Evolutionary conservation across 2,888 invertebrate species (phyloP).

Genomic region (Pollenia amentaria): DNA sequence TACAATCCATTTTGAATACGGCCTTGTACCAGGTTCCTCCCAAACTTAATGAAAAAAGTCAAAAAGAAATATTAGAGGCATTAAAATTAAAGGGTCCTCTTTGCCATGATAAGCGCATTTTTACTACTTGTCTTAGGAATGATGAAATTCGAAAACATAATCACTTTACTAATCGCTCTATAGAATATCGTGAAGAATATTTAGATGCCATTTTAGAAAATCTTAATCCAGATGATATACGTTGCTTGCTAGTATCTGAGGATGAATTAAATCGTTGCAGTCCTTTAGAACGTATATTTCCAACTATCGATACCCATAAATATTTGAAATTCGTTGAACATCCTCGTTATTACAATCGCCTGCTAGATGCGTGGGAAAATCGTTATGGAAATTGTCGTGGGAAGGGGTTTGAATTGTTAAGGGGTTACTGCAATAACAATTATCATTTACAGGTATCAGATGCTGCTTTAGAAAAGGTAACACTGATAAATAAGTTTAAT

Average conservation of each 20-base stretch:
- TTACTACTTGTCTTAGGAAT: slow-evolving; percentile 88
- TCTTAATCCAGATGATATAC: slow-evolving; percentile 95
- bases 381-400: slow-evolving; percentile 88
- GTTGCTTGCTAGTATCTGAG: slow-evolving; percentile 93
- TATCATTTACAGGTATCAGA: slow-evolving; percentile 90
- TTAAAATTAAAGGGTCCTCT: slow-evolving; percentile 85
- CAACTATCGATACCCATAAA: slow-evolving; percentile 89
- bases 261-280: slow-evolving; percentile 91
- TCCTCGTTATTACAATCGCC: slow-evolving; percentile 94
- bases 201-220: slow-evolving; percentile 92
- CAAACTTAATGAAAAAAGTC: slow-evolving; percentile 82
- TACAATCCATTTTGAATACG: slow-evolving; percentile 95
- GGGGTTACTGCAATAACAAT: slow-evolving; percentile 88
- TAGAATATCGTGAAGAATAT: slow-evolving; percentile 86
- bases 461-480: slow-evolving; percentile 82
- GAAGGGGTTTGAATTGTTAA: slow-evolving; percentile 87
- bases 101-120: slow-evolving; percentile 89
- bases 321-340: slow-evolving; percentile 93
- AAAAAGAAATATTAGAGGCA: slow-evolving; percentile 81
- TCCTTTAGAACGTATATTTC: slow-evolving; percentile 93
- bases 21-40: slow-evolving; percentile 91
- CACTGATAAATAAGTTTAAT: not conserved
- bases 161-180: slow-evolving; percentile 82
- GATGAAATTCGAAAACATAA: slow-evolving; percentile 88
- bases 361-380: slow-evolving; percentile 96